These are phyloP conservation scores for Bombus pascuorum DNA, from an alignment of 1,140 invertebrate genomes.

Conservation along the genomic window DNA sequence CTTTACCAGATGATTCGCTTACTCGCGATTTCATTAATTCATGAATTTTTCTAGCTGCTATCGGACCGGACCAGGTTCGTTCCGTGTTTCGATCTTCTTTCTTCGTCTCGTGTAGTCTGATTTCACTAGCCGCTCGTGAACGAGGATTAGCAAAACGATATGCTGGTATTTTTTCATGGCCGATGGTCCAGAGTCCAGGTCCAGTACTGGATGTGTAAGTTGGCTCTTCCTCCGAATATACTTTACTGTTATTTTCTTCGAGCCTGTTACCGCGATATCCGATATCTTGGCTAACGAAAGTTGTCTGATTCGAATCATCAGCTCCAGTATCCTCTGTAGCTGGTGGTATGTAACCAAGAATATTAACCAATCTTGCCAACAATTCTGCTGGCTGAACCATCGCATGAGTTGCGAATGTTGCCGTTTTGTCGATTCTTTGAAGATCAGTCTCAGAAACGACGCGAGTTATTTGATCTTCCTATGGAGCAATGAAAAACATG, in stretches of 20 bases:
- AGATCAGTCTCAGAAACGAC: slow-evolving; percentile 90
- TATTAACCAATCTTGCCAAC: slow-evolving; percentile 88
- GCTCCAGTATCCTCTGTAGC: slow-evolving; percentile 76
- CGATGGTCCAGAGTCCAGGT: slow-evolving; percentile 79
- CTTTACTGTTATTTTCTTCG: slow-evolving; percentile 86
- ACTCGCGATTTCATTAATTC: slow-evolving; percentile 81
- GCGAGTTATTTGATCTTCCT: slow-evolving; percentile 83
- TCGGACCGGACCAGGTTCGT: slow-evolving; percentile 87
- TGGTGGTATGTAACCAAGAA: slow-evolving; percentile 85
- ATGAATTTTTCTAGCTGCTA: slow-evolving; percentile 84
- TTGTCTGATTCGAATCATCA: slow-evolving; percentile 43
- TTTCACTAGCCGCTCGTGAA: slow-evolving; percentile 82
- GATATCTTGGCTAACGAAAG: background rate
- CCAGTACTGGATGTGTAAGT: slow-evolving; percentile 39
- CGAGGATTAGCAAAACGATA: slow-evolving; percentile 78
- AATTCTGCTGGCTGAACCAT: slow-evolving; percentile 88
- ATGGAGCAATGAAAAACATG: slow-evolving; percentile 14
- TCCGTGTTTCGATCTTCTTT: slow-evolving; percentile 83
- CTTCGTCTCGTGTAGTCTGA: slow-evolving; percentile 77
- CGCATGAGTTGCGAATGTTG: slow-evolving; percentile 86
- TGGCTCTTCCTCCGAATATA: slow-evolving; percentile 86
- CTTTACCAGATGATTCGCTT: slow-evolving; percentile 55
- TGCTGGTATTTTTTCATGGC: slow-evolving; percentile 78
- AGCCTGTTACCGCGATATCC: slow-evolving; percentile 77
- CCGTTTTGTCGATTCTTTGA: slow-evolving; percentile 88